phyloP scores from a whole-genome alignment of 2,797 vertebrate species.

The Pempheris klunzingeri region DNA sequence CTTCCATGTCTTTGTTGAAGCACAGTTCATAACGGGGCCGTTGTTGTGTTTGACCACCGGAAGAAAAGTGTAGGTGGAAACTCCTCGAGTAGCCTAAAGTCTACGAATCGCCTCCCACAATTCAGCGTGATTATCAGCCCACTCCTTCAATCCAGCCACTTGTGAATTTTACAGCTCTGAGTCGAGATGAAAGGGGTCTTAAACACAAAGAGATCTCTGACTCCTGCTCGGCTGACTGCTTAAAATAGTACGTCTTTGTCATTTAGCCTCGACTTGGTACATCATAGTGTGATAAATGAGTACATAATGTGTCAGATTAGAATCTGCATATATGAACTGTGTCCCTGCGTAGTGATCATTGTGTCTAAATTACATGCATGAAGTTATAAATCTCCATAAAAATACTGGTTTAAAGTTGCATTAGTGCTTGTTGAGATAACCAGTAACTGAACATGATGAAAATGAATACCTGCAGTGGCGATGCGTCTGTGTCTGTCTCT shows the following conservation, averaged over 20 bases:
- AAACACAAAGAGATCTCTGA: conserved; percentile 4
- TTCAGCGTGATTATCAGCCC: conserved; percentile 37
- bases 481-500: conserved; percentile 23
- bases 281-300: neutral
- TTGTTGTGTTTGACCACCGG: conserved; percentile 51
- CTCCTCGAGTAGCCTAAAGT: conserved; percentile 32
- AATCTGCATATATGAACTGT: neutral
- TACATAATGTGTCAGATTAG: neutral
- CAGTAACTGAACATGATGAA: conserved; percentile 15
- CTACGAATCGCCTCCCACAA: conserved; percentile 44
- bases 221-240: conserved; percentile 10
- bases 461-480: conserved; percentile 11
- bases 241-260: conserved; percentile 30
- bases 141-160: conserved; percentile 26
- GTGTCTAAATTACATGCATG: neutral
- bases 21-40: conserved; percentile 27
- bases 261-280: neutral
- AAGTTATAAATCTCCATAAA: neutral
- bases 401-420: neutral
- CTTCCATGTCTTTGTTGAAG: neutral
- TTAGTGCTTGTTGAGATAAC: conserved; percentile 1
- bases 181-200: conserved; percentile 42
- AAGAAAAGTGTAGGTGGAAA: conserved; percentile 56
- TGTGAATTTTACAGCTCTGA: conserved; percentile 38
- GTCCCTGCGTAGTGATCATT: neutral